These are phyloP conservation scores for Ageneiosus marmoratus DNA, from an alignment of 2,113 vertebrate species.

Conservation along the genomic window DNA sequence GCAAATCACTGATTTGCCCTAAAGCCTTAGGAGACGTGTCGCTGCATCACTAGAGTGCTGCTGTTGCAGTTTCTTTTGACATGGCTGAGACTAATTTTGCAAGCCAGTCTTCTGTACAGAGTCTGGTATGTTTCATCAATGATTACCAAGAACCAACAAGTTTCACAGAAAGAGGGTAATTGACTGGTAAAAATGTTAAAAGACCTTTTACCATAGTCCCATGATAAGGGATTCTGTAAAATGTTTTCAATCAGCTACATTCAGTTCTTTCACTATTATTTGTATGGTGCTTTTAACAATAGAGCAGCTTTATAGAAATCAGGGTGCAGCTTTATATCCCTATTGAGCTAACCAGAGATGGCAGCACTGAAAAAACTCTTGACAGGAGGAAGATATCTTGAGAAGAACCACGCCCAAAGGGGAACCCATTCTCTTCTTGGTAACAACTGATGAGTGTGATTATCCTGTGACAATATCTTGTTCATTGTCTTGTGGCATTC, in stretches of 20 bases:
- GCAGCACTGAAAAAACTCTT: not conserved
- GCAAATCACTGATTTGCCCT: slow-evolving; percentile 17
- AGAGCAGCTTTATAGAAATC: not conserved
- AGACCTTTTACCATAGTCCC: not conserved
- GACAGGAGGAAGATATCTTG: not conserved
- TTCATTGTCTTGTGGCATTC: not conserved
- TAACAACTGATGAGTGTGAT: not conserved
- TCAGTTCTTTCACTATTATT: not conserved
- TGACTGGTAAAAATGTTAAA: not conserved
- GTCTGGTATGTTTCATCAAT: not conserved
- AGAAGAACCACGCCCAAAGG: not conserved
- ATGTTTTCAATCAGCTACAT: not conserved
- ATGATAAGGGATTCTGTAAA: not conserved
- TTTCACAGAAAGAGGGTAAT: not conserved
- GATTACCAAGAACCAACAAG: not conserved
- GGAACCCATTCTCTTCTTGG: not conserved
- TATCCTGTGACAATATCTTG: not conserved
- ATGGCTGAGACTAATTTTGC: not conserved
- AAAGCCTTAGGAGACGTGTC: slow-evolving; percentile 29
- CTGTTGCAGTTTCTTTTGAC: not conserved
- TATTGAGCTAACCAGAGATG: not conserved
- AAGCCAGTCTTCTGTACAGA: not conserved
- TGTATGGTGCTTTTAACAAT: not conserved
- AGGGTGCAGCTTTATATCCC: not conserved
- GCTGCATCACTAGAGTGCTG: not conserved